Percentiles rank a stretch among this genome's conserved stretches.
Evolutionary conservation across 2,113 vertebrate genomes (phyloP).

Genomic region (Lonchura striata): DNA sequence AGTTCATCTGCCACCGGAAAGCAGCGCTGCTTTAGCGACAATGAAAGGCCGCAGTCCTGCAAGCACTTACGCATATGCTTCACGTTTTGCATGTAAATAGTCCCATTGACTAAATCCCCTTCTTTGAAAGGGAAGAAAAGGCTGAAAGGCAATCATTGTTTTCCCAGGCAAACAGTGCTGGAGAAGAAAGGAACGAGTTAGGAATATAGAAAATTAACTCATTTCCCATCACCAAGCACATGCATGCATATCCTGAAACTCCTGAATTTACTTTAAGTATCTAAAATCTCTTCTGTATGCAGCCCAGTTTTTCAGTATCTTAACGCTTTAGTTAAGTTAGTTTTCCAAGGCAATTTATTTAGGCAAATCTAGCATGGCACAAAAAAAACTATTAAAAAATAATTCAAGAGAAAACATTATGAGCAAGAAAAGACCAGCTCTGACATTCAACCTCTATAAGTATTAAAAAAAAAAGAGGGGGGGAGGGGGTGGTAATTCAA

Average conservation of each 20-base stretch:
- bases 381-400: background rate
- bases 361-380: background rate
- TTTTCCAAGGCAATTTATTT: background rate
- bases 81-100: conserved; percentile 51
- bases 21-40: conserved; percentile 1
- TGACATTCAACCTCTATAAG: background rate
- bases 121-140: conserved; percentile 44
- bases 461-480: background rate
- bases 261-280: background rate
- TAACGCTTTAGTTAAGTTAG: background rate
- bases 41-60: conserved; percentile 11
- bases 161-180: conserved; percentile 19
- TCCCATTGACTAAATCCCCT: conserved; percentile 24
- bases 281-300: background rate
- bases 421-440: background rate
- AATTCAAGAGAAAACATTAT: background rate
- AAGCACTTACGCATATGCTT: conserved; percentile 48
- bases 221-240: background rate
- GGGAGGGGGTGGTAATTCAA: background rate
- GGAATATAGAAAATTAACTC: conserved; percentile 58
- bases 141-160: conserved; percentile 47
- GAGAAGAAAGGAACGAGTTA: conserved; percentile 25
- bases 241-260: background rate
- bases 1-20: conserved; percentile 55
- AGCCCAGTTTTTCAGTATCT: background rate